Evolutionary conservation across 2,113 vertebrate genomes (phyloP).

Genomic region (Osmerus eperlanus): DNA sequence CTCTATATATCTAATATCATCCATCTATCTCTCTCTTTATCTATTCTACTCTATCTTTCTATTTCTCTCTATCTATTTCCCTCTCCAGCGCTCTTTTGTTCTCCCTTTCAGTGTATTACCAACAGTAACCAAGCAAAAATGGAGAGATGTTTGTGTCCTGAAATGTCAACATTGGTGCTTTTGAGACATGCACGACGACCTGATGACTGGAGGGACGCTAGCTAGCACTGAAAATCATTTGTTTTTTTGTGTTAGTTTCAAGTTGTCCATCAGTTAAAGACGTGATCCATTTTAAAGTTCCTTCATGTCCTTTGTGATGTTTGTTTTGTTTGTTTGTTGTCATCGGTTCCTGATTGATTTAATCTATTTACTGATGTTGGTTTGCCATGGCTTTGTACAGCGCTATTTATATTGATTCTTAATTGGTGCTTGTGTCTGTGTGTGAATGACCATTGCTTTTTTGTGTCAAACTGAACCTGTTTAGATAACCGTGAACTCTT

Average conservation of each 20-base stretch:
- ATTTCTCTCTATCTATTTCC: too few species aligned
- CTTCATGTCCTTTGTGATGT: constrained; percentile 49
- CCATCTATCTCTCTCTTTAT: too few species aligned
- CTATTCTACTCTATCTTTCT: too few species aligned
- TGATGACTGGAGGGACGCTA: constrained; percentile 11
- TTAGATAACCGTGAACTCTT: constrained; percentile 60
- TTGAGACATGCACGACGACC: constrained; percentile 21
- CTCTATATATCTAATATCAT: not conserved
- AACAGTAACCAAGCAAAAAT: constrained; percentile 48
- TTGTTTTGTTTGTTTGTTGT: constrained; percentile 39
- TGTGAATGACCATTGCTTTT: constrained; percentile 54
- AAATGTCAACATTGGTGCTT: constrained; percentile 55
- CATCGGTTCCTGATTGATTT: constrained; percentile 30
- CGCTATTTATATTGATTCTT: constrained; percentile 62
- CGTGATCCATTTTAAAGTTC: constrained; percentile 41
- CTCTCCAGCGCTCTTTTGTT: not conserved
- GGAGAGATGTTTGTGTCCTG: constrained; percentile 37
- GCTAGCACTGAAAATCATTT: constrained; percentile 29
- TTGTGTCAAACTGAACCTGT: constrained; percentile 48
- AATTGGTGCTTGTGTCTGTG: constrained; percentile 67
- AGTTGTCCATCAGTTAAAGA: constrained; percentile 39
- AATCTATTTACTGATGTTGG: constrained; percentile 28
- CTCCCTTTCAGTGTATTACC: constrained; percentile 41
- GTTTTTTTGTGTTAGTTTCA: constrained; percentile 39
- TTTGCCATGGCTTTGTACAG: constrained; percentile 56